Evolutionary conservation across 2,797 vertebrate genomes (phyloP), one percentile per base, ranked within the genome.

Genomic region (Schizopygopsis pylzovi): DNA sequence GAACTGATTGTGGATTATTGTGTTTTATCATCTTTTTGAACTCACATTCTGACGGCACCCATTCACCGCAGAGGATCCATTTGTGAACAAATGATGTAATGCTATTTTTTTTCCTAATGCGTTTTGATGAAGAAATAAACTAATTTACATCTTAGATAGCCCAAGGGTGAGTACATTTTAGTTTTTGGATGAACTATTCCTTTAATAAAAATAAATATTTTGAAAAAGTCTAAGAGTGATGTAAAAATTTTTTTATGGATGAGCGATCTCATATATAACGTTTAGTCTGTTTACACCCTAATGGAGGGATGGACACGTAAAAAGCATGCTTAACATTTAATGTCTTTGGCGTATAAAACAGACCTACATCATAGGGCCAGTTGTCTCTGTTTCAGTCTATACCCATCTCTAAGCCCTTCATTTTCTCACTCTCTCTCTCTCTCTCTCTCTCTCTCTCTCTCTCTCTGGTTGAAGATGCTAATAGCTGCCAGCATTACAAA

Each of bases 141-240:
- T 61, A 0, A 22, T 61, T 61, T 61, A 61, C n/a, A 61, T 25
- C 10, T 11, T 12, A n/a, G 56, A 59, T n/a, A 11, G 56, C 56
- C 56, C 3, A 0, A 59, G 8, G 56, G 9, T 10, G 20, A n/a
- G 3, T 59, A 59, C 0, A 59, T 59, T 59, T 59, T 1, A 4
- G 4, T 59, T 22, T n/a, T 10, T 3, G 54, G 8, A 3, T n/a
- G 9, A 10, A 59, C 56, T n/a, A 59, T 4, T 11, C 56, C 9
- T 22, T 78, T 78, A 59, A 77, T 33, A 56, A 71, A 71, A 28
- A 70, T 28, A 28, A n/a, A 20, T 33, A 82, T 82, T 71, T 79
- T 25, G n/a, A 25, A 45, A 61, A 41, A 16, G 33, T 41, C 2
- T 49, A 79, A 41, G 4, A n/a, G 52, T 20, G 2, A 59, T 56